These are phyloP conservation scores for Drosophila austrosaltans DNA, from an alignment of 2,888 invertebrate genomes.

Conservation along the genomic window DNA sequence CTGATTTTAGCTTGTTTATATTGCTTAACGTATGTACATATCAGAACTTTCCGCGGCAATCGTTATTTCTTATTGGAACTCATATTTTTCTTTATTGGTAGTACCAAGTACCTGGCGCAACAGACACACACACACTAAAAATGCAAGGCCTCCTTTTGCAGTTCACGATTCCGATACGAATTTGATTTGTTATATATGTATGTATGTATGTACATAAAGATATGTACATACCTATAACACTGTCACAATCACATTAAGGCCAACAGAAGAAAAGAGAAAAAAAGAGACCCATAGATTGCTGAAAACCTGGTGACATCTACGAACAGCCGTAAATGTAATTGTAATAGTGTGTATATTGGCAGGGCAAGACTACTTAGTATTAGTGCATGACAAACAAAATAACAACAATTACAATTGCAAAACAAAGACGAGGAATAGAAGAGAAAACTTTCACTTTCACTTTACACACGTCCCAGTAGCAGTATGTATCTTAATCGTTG, in stretches of 20 bases:
- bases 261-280: conserved; percentile 46
- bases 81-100: conserved; percentile 7
- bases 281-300: conserved; percentile 46
- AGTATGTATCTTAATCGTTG: no score
- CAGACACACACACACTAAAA: conserved; percentile 36
- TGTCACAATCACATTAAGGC: conserved; percentile 18
- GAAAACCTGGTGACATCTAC: conserved; percentile 53
- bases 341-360: conserved; percentile 46
- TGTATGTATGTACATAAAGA: conserved; percentile 27
- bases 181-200: conserved; percentile 49
- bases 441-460: conserved; percentile 69
- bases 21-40: conserved; percentile 1
- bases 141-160: conserved; percentile 60
- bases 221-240: conserved; percentile 1
- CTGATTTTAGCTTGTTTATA: conserved; percentile 15
- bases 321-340: conserved; percentile 37
- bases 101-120: conserved; percentile 70
- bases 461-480: background rate
- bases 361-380: conserved; percentile 39
- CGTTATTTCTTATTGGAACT: conserved; percentile 3
- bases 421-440: conserved; percentile 61
- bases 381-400: conserved; percentile 12
- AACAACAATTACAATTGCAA: conserved; percentile 67
- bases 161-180: conserved; percentile 44
- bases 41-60: background rate